Percentiles rank a stretch among this genome's conserved stretches.
Conservation (phyloP, 2,797 vertebrate genomes). For the Otolemur crassicaudatus region DNA sequence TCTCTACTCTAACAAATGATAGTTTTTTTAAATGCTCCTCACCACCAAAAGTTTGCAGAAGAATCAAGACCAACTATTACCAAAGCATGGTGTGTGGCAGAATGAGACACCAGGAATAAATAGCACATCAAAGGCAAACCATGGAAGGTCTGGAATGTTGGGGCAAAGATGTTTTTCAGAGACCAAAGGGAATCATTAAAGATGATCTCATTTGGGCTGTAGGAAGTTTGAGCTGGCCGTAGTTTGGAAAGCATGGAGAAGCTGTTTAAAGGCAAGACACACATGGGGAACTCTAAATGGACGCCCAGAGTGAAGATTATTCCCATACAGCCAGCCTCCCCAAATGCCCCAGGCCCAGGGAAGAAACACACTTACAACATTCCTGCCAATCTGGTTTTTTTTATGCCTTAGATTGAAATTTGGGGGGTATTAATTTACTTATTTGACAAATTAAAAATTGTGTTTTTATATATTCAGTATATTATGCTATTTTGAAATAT, state of each 20-base stretch:
- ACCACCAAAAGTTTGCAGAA: not conserved
- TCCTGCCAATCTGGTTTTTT: not conserved
- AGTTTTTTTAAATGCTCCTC: not conserved
- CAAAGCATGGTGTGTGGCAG: not conserved
- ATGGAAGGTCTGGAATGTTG: not conserved
- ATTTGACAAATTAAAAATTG: not conserved
- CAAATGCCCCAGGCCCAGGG: not conserved
- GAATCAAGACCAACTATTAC: not conserved
- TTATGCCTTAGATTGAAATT: not conserved
- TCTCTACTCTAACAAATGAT: not conserved
- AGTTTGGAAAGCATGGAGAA: not conserved
- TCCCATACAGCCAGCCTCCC: not conserved
- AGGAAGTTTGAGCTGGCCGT: not conserved
- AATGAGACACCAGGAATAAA: conserved; percentile 34
- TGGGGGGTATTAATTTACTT: not conserved
- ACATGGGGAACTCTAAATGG: not conserved
- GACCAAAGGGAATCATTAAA: not conserved
- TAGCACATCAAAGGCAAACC: not conserved
- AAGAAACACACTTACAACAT: not conserved
- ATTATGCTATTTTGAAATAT: not conserved
- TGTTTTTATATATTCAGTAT: not conserved
- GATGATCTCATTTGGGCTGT: not conserved
- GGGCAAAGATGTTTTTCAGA: not conserved
- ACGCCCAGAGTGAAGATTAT: not conserved
- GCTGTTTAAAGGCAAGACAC: not conserved